phyloP scores from a whole-genome alignment of 2,888 invertebrate species.

The Drosophila emarginata region DNA sequence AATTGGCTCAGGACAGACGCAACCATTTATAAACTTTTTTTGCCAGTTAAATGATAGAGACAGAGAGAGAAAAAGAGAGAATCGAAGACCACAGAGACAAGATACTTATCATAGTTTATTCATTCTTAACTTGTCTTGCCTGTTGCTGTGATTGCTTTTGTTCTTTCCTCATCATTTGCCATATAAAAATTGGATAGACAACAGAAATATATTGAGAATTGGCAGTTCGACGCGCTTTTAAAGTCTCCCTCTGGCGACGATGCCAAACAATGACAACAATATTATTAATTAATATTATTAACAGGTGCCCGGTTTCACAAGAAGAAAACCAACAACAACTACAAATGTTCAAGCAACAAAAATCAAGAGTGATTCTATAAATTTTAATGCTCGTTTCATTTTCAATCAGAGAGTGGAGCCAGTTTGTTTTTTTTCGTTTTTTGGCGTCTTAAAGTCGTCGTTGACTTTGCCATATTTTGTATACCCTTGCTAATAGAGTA shows the following conservation, averaged over 20 bases:
- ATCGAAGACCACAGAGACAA: constrained; percentile 24
- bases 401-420: constrained; percentile 22
- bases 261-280: constrained; percentile 38
- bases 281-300: constrained; percentile 72
- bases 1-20: constrained; percentile 75
- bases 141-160: constrained; percentile 27
- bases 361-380: constrained; percentile 70
- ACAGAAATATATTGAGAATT: constrained; percentile 39
- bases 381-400: constrained; percentile 45
- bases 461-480: constrained; percentile 10
- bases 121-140: constrained; percentile 68
- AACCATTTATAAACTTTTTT: constrained; percentile 79
- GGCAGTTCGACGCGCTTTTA: constrained; percentile 36
- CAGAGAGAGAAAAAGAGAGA: constrained; percentile 20
- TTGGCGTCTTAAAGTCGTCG: background rate
- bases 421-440: constrained; percentile 31
- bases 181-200: constrained; percentile 9
- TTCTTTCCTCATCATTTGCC: constrained; percentile 38
- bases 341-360: constrained; percentile 31
- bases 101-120: constrained; percentile 64
- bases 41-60: constrained; percentile 19
- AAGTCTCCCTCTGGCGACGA: constrained; percentile 27
- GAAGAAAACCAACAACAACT: constrained; percentile 35
- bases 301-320: constrained; percentile 54
- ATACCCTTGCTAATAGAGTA: no score